Percentiles rank a stretch among this genome's conserved stretches.
Evolutionary conservation across 2,888 invertebrate genomes (phyloP).

Genomic region (Ophion ellenae): DNA sequence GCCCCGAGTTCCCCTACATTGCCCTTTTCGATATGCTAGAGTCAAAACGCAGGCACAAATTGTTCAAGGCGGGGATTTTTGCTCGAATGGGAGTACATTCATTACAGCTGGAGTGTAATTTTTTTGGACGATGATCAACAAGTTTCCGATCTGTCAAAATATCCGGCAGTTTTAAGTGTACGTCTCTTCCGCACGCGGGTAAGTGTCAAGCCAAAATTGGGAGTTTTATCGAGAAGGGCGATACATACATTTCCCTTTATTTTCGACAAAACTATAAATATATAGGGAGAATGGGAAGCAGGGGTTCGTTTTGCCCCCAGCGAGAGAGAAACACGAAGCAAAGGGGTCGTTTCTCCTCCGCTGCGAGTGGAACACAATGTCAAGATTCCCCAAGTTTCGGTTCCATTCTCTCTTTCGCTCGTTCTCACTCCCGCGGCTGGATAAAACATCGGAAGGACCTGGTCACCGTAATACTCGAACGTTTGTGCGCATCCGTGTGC

Average conservation of each 20-base stretch:
- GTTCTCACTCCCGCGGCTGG: conserved; percentile 16
- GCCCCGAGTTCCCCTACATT: too few species aligned
- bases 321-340: conserved; percentile 3
- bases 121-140: too few species aligned
- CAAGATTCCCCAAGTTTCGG: conserved; percentile 59
- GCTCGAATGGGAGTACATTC: too few species aligned
- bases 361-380: conserved; percentile 52
- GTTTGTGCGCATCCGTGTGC: conserved; percentile 1
- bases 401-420: conserved; percentile 8
- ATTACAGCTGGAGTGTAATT: too few species aligned
- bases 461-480: conserved; percentile 28
- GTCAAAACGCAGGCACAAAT: too few species aligned
- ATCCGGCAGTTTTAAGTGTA: too few species aligned
- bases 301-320: background rate
- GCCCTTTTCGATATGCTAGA: too few species aligned
- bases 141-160: too few species aligned
- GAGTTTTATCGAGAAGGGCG: background rate
- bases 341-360: conserved; percentile 17
- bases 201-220: background rate
- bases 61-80: too few species aligned
- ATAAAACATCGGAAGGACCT: conserved; percentile 30
- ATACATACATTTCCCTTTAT: background rate
- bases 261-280: background rate
- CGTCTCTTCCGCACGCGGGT: background rate
- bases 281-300: background rate